A percentile compares a stretch with the other conserved stretches of the same genome.
phyloP scores from a whole-genome alignment of 2,113 vertebrate genomes.

The Delphinapterus leucas region DNA sequence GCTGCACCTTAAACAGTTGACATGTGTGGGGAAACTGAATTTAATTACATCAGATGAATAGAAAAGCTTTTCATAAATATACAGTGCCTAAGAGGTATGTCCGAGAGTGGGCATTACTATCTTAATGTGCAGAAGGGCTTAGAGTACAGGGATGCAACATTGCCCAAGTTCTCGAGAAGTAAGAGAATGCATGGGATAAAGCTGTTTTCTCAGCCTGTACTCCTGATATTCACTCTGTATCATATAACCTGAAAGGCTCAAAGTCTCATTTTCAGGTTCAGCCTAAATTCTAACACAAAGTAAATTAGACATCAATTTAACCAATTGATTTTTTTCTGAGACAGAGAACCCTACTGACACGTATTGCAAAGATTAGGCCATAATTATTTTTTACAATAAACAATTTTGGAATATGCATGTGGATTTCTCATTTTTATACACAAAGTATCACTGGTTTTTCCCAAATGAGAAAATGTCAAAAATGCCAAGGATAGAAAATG shows the following conservation, averaged over 20 bases:
- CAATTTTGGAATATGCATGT: not conserved
- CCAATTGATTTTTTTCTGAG: not conserved
- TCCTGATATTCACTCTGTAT: not conserved
- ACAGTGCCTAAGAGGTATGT: not conserved
- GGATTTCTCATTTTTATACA: not conserved
- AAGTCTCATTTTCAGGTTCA: not conserved
- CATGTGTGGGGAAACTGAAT: not conserved
- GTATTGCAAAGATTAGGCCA: not conserved
- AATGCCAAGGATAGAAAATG: not conserved
- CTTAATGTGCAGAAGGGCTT: not conserved
- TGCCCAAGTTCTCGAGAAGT: not conserved
- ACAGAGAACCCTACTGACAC: not conserved
- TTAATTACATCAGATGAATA: not conserved
- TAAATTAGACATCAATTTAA: not conserved
- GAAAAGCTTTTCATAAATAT: not conserved
- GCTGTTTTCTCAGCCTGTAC: not conserved
- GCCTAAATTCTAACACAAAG: not conserved
- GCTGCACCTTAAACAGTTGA: not conserved
- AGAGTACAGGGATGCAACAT: not conserved
- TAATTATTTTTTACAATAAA: not conserved
- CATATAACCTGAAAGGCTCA: not conserved
- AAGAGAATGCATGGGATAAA: not conserved
- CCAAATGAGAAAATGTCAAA: not conserved
- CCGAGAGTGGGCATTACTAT: not conserved
- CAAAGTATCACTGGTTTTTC: not conserved